phyloP scores from a whole-genome alignment of 1,140 invertebrate genomes.

The Magallana ariakensis region DNA sequence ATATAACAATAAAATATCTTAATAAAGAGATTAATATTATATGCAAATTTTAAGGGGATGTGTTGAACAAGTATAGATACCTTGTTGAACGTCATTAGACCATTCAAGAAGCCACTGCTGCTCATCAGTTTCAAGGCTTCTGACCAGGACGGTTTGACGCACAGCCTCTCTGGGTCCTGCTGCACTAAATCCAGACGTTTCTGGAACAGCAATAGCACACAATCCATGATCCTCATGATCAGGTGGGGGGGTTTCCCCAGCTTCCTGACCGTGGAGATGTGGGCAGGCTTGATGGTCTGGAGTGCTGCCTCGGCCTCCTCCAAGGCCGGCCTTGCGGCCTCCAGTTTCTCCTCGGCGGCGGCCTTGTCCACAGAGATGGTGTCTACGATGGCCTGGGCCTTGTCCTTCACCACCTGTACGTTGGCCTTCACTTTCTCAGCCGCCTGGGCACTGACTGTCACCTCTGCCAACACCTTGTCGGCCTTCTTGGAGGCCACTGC shows the following conservation, averaged over 20 bases:
- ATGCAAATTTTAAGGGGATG: too few relatives aligned
- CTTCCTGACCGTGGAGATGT: conserved; percentile 93
- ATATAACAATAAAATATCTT: neutral
- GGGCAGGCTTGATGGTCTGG: conserved; percentile 95
- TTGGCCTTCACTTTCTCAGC: conserved; percentile 97
- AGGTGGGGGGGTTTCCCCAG: conserved; percentile 96
- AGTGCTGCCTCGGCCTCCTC: conserved; percentile 96
- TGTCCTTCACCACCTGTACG: conserved; percentile 96
- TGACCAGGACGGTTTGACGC: conserved; percentile 94
- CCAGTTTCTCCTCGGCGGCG: conserved; percentile 93
- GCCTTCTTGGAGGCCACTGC: conserved; percentile 94
- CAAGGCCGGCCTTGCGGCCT: conserved; percentile 94
- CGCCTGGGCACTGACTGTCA: conserved; percentile 94
- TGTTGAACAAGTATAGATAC: conserved; percentile 53
- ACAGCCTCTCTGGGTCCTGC: conserved; percentile 89
- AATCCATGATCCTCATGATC: conserved; percentile 99
- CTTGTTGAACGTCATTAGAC: conserved; percentile 96
- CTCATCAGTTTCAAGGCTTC: conserved; percentile 99
- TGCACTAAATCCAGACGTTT: conserved; percentile 90
- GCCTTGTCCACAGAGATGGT: conserved; percentile 94
- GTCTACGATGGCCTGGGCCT: conserved; percentile 93
- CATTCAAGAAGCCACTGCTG: conserved; percentile 94
- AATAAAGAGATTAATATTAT: too few relatives aligned
- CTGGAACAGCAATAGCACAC: conserved; percentile 95
- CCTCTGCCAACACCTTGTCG: conserved; percentile 85